phyloP scores from a whole-genome alignment of 2,797 vertebrate species.

The Catamblyrhynchus diadema region DNA sequence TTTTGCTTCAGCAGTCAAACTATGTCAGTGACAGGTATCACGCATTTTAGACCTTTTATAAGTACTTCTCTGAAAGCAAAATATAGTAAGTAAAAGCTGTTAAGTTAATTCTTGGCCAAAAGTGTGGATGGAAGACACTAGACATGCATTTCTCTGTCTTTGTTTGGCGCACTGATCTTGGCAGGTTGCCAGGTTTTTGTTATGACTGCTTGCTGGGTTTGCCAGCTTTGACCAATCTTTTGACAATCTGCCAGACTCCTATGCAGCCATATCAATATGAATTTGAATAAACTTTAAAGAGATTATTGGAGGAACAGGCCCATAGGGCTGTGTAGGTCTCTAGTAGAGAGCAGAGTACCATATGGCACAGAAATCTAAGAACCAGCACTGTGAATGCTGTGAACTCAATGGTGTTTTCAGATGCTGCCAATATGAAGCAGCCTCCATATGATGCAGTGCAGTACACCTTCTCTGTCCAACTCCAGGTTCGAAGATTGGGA shows the following conservation, averaged over 20 bases:
- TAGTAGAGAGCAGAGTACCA: conserved; percentile 20
- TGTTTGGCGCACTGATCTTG: neutral
- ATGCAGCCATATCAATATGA: conserved; percentile 52
- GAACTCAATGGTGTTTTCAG: conserved; percentile 20
- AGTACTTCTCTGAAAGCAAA: neutral
- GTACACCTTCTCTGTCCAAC: neutral
- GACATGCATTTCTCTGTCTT: neutral
- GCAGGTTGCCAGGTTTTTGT: neutral
- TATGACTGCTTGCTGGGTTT: conserved; percentile 1
- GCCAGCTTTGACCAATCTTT: conserved; percentile 16
- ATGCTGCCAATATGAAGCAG: neutral
- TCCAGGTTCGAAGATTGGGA: neutral
- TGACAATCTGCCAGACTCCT: conserved; percentile 46
- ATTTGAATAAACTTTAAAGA: conserved; percentile 57
- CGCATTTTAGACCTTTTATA: neutral
- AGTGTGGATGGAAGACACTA: neutral
- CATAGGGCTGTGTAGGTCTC: conserved; percentile 15
- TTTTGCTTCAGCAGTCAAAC: neutral
- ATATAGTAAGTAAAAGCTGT: neutral
- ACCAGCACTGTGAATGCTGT: neutral
- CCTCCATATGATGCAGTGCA: neutral
- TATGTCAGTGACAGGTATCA: neutral
- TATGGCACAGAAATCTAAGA: conserved; percentile 27
- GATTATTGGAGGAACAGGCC: conserved; percentile 49
- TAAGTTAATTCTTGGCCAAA: neutral